Evolutionary conservation across 2,113 vertebrate species (phyloP), one percentile per base, ranked within the genome.

Genomic region (Centropus bengalensis): DNA sequence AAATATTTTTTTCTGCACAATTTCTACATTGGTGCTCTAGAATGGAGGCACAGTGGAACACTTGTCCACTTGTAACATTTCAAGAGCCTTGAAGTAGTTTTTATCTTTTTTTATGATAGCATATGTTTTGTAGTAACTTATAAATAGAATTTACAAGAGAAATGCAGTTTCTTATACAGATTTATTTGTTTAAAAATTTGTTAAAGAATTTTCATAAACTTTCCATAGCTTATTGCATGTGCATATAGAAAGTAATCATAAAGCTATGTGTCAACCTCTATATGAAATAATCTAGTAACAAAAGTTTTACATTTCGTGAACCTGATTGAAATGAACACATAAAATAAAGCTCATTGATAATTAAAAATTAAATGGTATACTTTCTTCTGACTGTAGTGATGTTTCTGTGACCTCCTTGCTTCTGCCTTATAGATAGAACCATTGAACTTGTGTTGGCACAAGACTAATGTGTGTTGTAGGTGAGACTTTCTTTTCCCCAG

Each of bases 181-280:
- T 88, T 95, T 96, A 82, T 94, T 91, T 85, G 69, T 83, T 73
- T 89, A 66, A 95, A 96, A 82, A 42, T 91, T 71, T 95, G 76
- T 93, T 95, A 79, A 73, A 82, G 86, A 96, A 86, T 94, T 97
- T 97, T 96, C 77, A 68, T 94, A 75, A 97, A 76, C 26, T 95
- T 97, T 93, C 88, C 89, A 45, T 95, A 94, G 82, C 68, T 90
- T 88, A 85, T 71, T 97, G 97, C 96, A 92, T 96, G 96, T 90
- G 91, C 73, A 94, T 96, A 40, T 88, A 93, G 94, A 95, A 96
- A 96, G 85, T 82, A 74, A 92, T 79, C 88, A 87, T 77, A 62
- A 96, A 95, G 30, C 64, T 86, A 5, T 76, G 24, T 8, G 10
- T 78, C 20, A 7, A 47, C 10, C 58, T 86, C 75, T 66, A 23